These are phyloP conservation scores for Smittia sp. DNA, from an alignment of 2,888 invertebrate genomes.

Conservation along the genomic window DNA sequence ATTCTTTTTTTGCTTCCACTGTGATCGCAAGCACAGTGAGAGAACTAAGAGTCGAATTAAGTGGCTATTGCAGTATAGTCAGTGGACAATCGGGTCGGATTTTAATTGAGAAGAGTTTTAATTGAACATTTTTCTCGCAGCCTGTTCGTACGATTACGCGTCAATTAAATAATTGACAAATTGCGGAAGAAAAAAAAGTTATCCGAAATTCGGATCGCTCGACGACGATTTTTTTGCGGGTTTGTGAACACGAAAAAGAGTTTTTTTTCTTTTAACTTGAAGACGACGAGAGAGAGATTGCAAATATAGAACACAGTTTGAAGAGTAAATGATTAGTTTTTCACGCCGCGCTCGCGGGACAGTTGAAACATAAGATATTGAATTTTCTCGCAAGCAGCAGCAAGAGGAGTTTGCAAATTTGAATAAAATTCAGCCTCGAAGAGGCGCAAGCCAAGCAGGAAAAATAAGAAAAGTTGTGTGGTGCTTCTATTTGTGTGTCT, in stretches of 20 bases:
- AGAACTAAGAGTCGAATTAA: slow-evolving; percentile 2
- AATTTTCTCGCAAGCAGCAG: not conserved
- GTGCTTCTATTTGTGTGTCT: slow-evolving; percentile 12
- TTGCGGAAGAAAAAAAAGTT: slow-evolving; percentile 26
- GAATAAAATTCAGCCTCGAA: slow-evolving; percentile 9
- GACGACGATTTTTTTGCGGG: not conserved
- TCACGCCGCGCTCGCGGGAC: slow-evolving; percentile 11
- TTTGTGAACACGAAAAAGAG: slow-evolving; percentile 4
- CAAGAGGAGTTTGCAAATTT: not conserved
- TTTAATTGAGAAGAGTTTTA: slow-evolving; percentile 15
- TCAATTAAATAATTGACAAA: slow-evolving; percentile 27
- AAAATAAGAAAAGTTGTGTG: not conserved
- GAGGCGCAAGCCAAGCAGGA: slow-evolving; percentile 3
- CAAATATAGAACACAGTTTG: slow-evolving; percentile 33
- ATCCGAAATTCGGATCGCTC: slow-evolving; percentile 14
- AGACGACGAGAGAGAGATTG: slow-evolving; percentile 29
- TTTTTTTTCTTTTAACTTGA: not conserved
- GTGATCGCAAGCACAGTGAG: not conserved
- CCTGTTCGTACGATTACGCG: slow-evolving; percentile 13
- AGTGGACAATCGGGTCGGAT: slow-evolving; percentile 18
- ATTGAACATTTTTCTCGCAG: not conserved
- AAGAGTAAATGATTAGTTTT: slow-evolving; percentile 23
- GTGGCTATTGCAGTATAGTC: not conserved
- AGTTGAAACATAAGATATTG: slow-evolving; percentile 19
- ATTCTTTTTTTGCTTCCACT: not conserved